phyloP scores from a whole-genome alignment of 2,888 invertebrate genomes.

The Dicranocentrus wangi region DNA sequence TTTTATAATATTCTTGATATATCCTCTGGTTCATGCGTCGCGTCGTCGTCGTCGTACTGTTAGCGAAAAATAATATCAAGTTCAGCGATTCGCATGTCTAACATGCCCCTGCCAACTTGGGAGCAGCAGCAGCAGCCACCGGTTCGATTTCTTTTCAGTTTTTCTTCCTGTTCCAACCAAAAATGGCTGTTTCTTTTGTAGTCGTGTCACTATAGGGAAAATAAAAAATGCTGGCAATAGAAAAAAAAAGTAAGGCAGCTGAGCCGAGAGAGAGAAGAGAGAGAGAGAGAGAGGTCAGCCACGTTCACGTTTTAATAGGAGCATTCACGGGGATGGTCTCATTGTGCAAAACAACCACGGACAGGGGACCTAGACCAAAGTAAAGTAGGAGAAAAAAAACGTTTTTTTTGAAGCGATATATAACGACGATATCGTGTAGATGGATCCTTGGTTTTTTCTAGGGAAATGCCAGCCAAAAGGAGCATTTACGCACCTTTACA shows the following conservation, averaged over 20 bases:
- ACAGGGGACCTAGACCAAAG: too few relatives aligned
- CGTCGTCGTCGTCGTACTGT: too few relatives aligned
- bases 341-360: not conserved
- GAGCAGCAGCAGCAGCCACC: constrained; percentile 4
- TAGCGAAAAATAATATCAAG: not conserved
- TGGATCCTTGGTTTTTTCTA: too few relatives aligned
- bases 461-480: too few relatives aligned
- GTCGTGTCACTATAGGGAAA: not conserved
- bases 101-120: too few relatives aligned
- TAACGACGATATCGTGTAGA: too few relatives aligned
- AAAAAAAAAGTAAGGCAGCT: constrained; percentile 17
- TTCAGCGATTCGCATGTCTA: constrained; percentile 2
- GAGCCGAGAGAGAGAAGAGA: too few relatives aligned
- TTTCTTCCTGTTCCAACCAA: constrained; percentile 24
- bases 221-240: not conserved
- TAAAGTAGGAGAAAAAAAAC: too few relatives aligned
- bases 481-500: too few relatives aligned
- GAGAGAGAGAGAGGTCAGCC: too few relatives aligned
- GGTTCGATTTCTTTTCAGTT: constrained; percentile 33
- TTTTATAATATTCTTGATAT: too few relatives aligned
- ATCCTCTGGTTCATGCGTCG: constrained; percentile 9
- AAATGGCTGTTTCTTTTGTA: constrained; percentile 4
- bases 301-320: constrained; percentile 16
- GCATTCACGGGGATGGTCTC: constrained; percentile 2
- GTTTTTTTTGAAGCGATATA: too few relatives aligned